Conservation (phyloP, 2,888 invertebrate species). For the Spilosoma lubricipeda region DNA sequence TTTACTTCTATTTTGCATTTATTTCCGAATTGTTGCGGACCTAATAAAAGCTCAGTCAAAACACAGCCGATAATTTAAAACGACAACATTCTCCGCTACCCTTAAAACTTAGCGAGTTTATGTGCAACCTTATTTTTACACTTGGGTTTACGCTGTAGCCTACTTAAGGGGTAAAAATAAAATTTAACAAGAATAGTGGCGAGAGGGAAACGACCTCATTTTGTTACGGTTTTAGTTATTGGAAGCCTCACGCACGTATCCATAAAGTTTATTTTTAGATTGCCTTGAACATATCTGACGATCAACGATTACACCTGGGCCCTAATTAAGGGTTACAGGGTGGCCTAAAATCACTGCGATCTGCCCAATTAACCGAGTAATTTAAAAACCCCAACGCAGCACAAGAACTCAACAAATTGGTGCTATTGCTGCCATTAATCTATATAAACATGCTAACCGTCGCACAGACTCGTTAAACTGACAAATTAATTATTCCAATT, state of each 20-base stretch:
- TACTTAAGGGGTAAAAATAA: slow-evolving; percentile 69
- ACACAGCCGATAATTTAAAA: neutral
- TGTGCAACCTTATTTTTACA: slow-evolving; percentile 33
- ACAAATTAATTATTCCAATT: slow-evolving; percentile 27
- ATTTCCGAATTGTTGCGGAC: neutral
- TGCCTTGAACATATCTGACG: slow-evolving; percentile 69
- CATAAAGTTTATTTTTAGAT: slow-evolving; percentile 81
- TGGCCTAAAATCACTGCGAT: slow-evolving; percentile 68
- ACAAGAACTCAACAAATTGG: slow-evolving; percentile 64
- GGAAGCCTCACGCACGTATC: slow-evolving; percentile 78
- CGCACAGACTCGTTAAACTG: slow-evolving; percentile 45
- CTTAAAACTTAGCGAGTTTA: slow-evolving; percentile 27
- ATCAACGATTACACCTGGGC: slow-evolving; percentile 74
- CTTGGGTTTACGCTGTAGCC: slow-evolving; percentile 51
- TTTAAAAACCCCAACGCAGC: slow-evolving; percentile 54
- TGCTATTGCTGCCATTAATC: slow-evolving; percentile 60
- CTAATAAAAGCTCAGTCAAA: neutral
- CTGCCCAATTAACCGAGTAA: slow-evolving; percentile 67
- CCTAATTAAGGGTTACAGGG: slow-evolving; percentile 73
- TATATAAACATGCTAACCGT: slow-evolving; percentile 59
- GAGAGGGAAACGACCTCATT: slow-evolving; percentile 83
- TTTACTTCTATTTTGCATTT: neutral
- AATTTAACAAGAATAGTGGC: slow-evolving; percentile 70
- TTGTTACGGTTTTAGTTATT: slow-evolving; percentile 67
- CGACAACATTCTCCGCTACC: slow-evolving; percentile 2